phyloP scores from a whole-genome alignment of 2,113 vertebrate genomes.

The Odocoileus virginianus region DNA sequence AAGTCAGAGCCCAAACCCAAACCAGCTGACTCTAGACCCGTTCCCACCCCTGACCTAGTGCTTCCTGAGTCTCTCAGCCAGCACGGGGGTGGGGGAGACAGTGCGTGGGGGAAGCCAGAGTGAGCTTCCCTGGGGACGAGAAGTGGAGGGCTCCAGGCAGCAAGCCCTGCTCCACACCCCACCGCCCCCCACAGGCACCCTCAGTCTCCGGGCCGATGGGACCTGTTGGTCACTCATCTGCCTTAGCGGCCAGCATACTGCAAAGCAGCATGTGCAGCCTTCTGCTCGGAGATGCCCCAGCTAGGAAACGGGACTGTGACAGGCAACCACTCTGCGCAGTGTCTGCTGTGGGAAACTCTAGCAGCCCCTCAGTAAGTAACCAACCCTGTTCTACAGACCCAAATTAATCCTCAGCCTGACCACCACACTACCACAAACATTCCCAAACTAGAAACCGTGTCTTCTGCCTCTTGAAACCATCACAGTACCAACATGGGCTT shows the following conservation, averaged over 20 bases:
- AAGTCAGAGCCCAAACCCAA: neutral
- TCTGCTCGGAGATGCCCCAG: neutral
- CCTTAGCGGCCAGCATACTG: neutral
- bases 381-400: neutral
- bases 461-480: neutral
- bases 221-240: neutral
- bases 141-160: neutral
- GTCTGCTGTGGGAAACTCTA: neutral
- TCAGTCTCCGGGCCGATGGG: too few relatives aligned
- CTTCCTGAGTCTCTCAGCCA: too few relatives aligned
- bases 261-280: neutral
- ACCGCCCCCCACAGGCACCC: neutral
- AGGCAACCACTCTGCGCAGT: neutral
- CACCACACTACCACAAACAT: neutral
- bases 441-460: neutral
- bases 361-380: neutral
- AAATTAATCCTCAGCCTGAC: neutral
- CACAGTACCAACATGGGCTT: neutral
- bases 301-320: neutral
- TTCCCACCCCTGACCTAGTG: accelerated
- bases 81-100: accelerated
- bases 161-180: neutral
- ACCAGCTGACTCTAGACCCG: neutral
- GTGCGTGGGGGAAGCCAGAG: accelerated
- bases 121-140: too few relatives aligned